Conservation (phyloP, 92 coral and sea anemone species). For the Ricordea florida region DNA sequence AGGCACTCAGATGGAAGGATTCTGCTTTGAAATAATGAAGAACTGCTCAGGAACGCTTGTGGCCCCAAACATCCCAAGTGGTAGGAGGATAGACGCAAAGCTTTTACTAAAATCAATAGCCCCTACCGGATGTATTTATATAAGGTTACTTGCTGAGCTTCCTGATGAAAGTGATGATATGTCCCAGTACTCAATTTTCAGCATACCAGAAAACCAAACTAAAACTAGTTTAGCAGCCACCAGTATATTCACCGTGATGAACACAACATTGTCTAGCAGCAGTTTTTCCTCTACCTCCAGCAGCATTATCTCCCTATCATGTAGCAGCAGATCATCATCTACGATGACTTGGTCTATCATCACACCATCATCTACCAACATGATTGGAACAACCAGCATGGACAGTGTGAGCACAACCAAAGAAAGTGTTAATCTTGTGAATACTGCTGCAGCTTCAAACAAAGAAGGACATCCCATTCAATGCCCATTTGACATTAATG, state of each 20-base stretch:
- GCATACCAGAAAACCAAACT: constrained; percentile 8
- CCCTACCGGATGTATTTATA: constrained; percentile 43
- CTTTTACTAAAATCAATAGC: constrained; percentile 47
- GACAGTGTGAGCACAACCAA: too few species aligned
- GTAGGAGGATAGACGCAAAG: constrained; percentile 39
- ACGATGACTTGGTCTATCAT: too few species aligned
- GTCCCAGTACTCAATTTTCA: constrained; percentile 21
- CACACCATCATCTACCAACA: too few species aligned
- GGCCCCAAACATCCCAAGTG: constrained; percentile 44
- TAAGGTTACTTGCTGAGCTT: constrained; percentile 40
- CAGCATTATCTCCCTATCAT: neutral
- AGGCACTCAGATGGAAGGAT: constrained; percentile 54
- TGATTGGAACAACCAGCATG: too few species aligned
- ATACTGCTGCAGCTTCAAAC: too few species aligned
- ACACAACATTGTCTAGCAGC: neutral
- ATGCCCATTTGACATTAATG: neutral
- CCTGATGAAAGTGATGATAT: constrained; percentile 33
- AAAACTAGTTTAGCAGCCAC: neutral
- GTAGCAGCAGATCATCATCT: too few species aligned
- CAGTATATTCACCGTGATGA: neutral
- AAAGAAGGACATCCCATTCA: too few species aligned
- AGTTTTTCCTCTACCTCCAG: neutral
- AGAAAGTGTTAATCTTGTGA: neutral
- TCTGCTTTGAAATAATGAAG: constrained; percentile 34
- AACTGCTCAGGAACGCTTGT: constrained; percentile 56